Evolutionary conservation across 2,797 vertebrate genomes (phyloP).

Genomic region (Allobates femoralis): DNA sequence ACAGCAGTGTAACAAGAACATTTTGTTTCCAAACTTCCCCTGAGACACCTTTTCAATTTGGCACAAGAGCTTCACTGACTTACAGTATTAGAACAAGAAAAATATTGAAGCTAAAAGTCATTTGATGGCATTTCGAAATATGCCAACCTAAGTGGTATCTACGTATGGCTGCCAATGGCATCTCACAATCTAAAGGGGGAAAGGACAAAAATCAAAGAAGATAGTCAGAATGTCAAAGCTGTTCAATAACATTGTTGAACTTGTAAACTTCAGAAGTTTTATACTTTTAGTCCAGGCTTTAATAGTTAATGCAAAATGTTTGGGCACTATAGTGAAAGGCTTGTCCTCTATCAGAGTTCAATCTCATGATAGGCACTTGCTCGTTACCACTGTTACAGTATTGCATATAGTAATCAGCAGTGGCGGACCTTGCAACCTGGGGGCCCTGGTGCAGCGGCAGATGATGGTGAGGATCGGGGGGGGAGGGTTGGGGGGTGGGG

Average conservation of each 20-base stretch:
- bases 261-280: not conserved
- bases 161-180: not conserved
- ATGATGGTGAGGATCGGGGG: no score
- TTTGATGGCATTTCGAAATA: not conserved
- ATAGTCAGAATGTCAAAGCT: not conserved
- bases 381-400: no score
- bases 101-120: not conserved
- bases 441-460: no score
- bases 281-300: not conserved
- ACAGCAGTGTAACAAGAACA: constrained; percentile 1
- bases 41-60: constrained; percentile 18
- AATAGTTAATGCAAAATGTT: not conserved
- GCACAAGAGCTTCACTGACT: constrained; percentile 4
- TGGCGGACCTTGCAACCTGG: no score
- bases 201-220: not conserved
- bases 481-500: no score
- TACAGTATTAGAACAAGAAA: not conserved
- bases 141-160: not conserved
- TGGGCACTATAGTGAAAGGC: not conserved
- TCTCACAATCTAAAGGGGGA: not conserved
- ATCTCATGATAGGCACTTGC: no score
- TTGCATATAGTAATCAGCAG: no score
- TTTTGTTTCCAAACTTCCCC: constrained; percentile 6
- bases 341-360: no score
- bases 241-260: not conserved